Base-by-base conservation (phyloP, 23 tunicate species). In the Trididemnum clinides region DNA sequence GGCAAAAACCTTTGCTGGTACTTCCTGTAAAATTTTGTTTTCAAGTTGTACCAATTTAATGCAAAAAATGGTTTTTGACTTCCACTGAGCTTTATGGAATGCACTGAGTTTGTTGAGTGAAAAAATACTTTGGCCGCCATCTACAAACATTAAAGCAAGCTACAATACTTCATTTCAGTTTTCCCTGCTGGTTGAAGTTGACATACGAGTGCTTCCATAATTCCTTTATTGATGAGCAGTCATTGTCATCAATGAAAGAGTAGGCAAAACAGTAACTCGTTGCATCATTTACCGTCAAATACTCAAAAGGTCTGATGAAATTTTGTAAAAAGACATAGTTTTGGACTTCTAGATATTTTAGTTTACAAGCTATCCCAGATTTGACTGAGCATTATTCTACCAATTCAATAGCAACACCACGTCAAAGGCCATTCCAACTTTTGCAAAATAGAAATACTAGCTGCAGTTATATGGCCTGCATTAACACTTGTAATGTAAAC, bases 391-490 rank as follows among this genome's bases (percentile, higher is more conserved):
- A 69, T 69, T 3, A 69, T 69, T 69, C 31, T 37, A 5, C 75
- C 75, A 31, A 69, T 69, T 18, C 31, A 37, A 4, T 37, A 23
- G 7, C 15, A 10, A 69, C 75, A 69, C 75, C 75, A 69, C 38
- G 31, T 4, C 38, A 69, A n/a, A 5, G 12, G 75, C 75, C 75
- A 5, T 31, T 69, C 5, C 12, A 69, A 33, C 36, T 69, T 31
- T 30, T 69, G 37, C 36, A 28, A 37, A 18, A 69, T 69, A 18
- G 36, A 69, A 69, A 69, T 69, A 33, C 75, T 28, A 20, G 38
- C 75, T 3, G 75, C 75, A 30, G 75, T 27, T 62, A 69, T 2
- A 30, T 69, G 75, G 38, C 75, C 75, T 5, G 75, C 31, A 5
- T 69, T 69, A 5, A 33, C n/a, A 27, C 7, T 5, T 5, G 75